These are phyloP conservation scores for Fulmarus glacialis DNA, from an alignment of 2,113 vertebrate species.

Conservation along the genomic window DNA sequence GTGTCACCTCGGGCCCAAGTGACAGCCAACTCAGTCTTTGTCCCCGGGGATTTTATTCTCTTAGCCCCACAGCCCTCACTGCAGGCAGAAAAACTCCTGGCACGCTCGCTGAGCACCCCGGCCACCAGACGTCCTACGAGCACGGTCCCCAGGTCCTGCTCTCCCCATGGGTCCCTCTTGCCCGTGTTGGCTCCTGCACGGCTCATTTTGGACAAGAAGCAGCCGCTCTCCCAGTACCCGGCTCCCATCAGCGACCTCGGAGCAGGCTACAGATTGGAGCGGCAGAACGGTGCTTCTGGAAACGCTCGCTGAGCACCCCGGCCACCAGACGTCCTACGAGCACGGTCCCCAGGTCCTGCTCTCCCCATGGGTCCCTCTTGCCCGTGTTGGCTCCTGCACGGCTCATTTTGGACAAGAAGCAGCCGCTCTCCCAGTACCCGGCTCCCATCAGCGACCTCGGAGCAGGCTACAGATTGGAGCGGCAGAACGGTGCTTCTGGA, in stretches of 20 bases:
- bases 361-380: background rate
- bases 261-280: too few relatives aligned
- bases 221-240: too few relatives aligned
- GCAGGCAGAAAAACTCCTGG: background rate
- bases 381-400: background rate
- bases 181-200: too few relatives aligned
- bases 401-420: background rate
- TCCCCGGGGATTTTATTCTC: background rate
- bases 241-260: too few relatives aligned
- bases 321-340: rapidly evolving
- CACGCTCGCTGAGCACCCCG: background rate
- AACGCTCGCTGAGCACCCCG: background rate
- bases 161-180: rapidly evolving
- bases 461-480: slow-evolving; percentile 59
- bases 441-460: background rate
- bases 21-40: background rate
- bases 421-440: rapidly evolving
- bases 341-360: background rate
- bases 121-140: rapidly evolving
- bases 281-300: too few relatives aligned
- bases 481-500: slow-evolving; percentile 16
- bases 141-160: background rate
- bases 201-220: too few relatives aligned
- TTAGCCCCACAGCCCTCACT: background rate
- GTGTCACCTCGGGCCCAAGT: background rate